phyloP scores from a whole-genome alignment of 1,140 invertebrate genomes.

The Calliopsis andreniformis region DNA sequence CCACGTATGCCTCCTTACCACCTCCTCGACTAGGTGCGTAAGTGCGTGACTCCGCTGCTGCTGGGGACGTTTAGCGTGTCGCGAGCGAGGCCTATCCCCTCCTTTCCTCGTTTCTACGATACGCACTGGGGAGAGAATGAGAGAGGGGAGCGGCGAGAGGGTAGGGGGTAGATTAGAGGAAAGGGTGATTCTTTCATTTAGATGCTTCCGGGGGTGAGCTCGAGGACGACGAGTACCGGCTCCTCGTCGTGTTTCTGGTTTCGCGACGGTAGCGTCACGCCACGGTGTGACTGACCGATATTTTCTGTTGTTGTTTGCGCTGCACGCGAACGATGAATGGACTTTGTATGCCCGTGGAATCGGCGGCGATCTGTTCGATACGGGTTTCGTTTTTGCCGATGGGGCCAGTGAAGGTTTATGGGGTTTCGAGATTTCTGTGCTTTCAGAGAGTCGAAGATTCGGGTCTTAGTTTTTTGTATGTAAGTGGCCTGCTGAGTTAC shows the following conservation, averaged over 20 bases:
- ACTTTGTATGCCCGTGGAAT: background rate
- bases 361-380: background rate
- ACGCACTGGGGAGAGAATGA: constrained; percentile 1
- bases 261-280: constrained; percentile 20
- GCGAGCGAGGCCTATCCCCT: constrained; percentile 49
- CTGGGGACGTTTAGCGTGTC: constrained; percentile 60
- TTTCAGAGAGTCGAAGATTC: no score
- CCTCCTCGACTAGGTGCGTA: constrained; percentile 52
- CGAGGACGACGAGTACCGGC: constrained; percentile 45
- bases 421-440: no score
- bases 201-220: constrained; percentile 50
- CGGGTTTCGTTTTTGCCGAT: no score
- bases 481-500: no score
- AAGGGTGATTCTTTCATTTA: constrained; percentile 43
- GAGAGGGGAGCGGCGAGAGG: no score
- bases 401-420: no score
- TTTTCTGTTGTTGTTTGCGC: constrained; percentile 34
- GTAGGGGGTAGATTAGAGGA: constrained; percentile 32
- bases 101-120: constrained; percentile 26
- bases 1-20: constrained; percentile 31
- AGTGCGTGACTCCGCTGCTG: constrained; percentile 56
- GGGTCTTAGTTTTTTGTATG: no score
- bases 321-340: background rate
- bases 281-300: constrained; percentile 48
- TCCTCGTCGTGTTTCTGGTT: constrained; percentile 35